Percentiles rank a stretch among this genome's conserved stretches.
These are phyloP conservation scores for Xerus rutilus DNA, from an alignment of 2,797 vertebrate species.

Conservation along the genomic window DNA sequence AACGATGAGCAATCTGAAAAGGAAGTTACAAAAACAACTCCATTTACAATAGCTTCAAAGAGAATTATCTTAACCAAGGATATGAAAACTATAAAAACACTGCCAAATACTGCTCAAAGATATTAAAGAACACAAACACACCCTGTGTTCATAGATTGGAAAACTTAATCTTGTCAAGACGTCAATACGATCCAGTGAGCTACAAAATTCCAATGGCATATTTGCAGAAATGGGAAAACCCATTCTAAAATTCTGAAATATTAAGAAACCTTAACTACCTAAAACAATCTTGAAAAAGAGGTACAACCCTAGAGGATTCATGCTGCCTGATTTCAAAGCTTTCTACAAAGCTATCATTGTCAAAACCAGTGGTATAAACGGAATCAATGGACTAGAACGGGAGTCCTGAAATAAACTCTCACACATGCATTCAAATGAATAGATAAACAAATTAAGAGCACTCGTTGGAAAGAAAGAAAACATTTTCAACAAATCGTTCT, in stretches of 20 bases:
- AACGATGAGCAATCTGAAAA: neutral
- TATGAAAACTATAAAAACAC: neutral
- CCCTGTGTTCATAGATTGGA: neutral
- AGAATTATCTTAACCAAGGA: neutral
- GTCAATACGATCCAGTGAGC: neutral
- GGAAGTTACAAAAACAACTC: neutral
- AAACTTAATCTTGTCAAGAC: neutral
- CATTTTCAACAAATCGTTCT: neutral
- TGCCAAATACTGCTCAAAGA: neutral
- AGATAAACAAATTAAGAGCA: too few relatives aligned
- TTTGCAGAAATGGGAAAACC: neutral
- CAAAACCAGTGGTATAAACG: neutral
- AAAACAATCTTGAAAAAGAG: neutral
- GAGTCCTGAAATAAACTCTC: neutral
- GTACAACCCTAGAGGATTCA: neutral
- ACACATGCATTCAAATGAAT: too few relatives aligned
- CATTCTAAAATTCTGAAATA: neutral
- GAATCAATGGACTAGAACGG: neutral
- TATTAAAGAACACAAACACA: neutral
- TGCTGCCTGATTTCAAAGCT: neutral
- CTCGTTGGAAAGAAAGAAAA: neutral
- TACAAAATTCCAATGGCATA: neutral
- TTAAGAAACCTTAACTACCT: neutral
- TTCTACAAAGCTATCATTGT: neutral
- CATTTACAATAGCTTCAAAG: neutral